phyloP scores from a whole-genome alignment of 2,888 invertebrate genomes.

The Coelinius sp. region DNA sequence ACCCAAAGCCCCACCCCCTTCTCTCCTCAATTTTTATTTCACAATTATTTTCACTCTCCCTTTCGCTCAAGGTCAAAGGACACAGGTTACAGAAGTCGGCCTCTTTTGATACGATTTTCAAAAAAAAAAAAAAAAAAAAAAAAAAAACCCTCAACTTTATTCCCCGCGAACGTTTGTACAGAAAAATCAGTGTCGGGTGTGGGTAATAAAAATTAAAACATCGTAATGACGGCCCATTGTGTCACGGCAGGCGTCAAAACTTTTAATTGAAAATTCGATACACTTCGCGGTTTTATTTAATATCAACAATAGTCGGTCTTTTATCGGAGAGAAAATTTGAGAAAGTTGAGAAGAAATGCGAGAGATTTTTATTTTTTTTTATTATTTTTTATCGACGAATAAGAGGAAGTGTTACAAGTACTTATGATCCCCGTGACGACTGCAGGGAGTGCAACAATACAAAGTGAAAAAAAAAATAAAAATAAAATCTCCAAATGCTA shows the following conservation, averaged over 20 bases:
- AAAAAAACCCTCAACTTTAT: constrained; percentile 1
- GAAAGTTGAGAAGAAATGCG: neutral
- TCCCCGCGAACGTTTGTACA: constrained; percentile 23
- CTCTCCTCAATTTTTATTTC: neutral
- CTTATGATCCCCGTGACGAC: constrained; percentile 17
- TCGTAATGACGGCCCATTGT: constrained; percentile 58
- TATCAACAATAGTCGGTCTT: neutral
- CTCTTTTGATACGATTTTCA: constrained; percentile 37
- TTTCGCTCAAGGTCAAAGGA: constrained; percentile 10
- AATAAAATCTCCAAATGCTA: constrained; percentile 24
- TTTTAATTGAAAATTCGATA: constrained; percentile 56
- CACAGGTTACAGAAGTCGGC: constrained; percentile 38
- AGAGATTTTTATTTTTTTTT: neutral
- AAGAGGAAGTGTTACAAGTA: constrained; percentile 9
- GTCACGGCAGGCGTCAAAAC: constrained; percentile 54
- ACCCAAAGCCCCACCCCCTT: constrained; percentile 2
- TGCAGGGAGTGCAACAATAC: neutral
- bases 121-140: neutral
- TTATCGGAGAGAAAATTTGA: neutral
- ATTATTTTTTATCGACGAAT: too few relatives aligned
- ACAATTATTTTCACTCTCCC: neutral
- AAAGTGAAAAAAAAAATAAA: neutral
- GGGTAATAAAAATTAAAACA: constrained; percentile 53
- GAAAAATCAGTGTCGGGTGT: neutral
- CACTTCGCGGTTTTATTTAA: constrained; percentile 37